Evolutionary conservation across 2,888 invertebrate genomes (phyloP).

Genomic region (Leucania comma): DNA sequence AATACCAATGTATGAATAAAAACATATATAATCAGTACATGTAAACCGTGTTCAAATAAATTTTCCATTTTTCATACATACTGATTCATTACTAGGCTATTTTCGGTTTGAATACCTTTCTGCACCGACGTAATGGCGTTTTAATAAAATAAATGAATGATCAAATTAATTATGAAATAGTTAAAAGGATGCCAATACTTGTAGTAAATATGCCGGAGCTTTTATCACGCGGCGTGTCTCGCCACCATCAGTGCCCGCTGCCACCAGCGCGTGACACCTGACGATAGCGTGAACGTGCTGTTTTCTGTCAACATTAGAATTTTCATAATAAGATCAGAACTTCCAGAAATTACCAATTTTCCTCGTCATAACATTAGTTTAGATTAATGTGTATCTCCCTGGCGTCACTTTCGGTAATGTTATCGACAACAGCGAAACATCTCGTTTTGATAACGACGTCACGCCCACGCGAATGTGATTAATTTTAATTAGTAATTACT

Average conservation of each 20-base stretch:
- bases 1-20: conserved; percentile 1
- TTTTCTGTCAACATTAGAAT: background rate
- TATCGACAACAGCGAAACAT: conserved; percentile 18
- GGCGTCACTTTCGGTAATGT: background rate
- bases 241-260: no score
- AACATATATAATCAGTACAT: background rate
- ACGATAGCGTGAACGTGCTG: background rate
- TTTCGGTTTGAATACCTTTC: no score
- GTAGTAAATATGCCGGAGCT: no score
- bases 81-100: no score
- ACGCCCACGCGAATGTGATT: conserved; percentile 31
- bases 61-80: background rate
- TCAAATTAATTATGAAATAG: no score
- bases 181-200: no score
- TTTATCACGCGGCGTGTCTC: no score
- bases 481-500: conserved; percentile 55
- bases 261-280: no score
- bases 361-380: background rate
- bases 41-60: background rate
- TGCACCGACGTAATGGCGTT: no score
- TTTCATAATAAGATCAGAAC: background rate
- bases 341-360: background rate
- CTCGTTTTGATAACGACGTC: conserved; percentile 22
- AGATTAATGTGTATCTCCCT: background rate
- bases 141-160: no score